phyloP scores from a whole-genome alignment of 2,797 vertebrate genomes.

The Vultur gryphus region DNA sequence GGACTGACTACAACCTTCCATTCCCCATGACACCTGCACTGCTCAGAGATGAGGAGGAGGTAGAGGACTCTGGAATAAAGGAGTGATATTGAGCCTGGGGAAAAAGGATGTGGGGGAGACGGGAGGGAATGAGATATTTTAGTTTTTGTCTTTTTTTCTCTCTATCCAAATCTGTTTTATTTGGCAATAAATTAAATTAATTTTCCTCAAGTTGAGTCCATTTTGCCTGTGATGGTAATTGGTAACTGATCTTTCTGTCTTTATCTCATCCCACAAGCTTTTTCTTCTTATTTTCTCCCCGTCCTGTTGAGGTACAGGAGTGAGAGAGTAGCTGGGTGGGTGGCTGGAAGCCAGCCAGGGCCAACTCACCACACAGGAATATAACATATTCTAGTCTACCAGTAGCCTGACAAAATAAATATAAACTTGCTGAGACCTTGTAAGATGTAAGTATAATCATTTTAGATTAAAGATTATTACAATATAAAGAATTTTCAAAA shows the following conservation, averaged over 20 bases:
- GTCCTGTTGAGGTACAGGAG: background rate
- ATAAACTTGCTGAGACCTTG: background rate
- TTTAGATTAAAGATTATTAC: background rate
- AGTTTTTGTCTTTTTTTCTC: background rate
- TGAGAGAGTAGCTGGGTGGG: background rate
- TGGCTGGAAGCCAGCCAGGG: background rate
- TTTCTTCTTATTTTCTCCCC: background rate
- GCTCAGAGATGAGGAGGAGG: background rate
- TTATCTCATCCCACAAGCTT: background rate
- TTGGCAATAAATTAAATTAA: background rate
- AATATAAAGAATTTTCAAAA: background rate
- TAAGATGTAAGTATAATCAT: background rate
- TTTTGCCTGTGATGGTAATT: background rate
- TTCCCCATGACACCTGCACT: background rate
- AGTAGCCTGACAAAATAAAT: background rate
- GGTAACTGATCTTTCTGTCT: background rate
- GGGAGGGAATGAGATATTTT: background rate
- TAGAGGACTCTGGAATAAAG: background rate
- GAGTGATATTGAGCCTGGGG: background rate
- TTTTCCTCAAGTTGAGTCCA: background rate
- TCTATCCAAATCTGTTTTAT: background rate
- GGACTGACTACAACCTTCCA: rapidly evolving
- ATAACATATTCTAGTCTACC: background rate
- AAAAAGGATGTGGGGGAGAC: background rate
- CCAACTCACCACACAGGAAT: background rate